Evolutionary conservation across 2,888 invertebrate species (phyloP).

Genomic region (Sinopyrophorus schimmeli): DNA sequence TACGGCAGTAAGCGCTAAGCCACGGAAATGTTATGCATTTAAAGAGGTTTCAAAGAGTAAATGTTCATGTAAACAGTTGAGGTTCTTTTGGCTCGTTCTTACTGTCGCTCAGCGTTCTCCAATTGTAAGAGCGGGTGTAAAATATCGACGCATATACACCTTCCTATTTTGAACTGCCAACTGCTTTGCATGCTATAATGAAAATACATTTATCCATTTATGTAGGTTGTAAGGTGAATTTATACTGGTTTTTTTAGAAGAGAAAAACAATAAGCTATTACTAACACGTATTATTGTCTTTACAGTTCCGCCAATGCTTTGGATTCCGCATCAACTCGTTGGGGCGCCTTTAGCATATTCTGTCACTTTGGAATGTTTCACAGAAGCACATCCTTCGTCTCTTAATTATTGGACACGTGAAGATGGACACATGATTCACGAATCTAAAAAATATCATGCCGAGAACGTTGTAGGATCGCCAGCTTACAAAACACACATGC

Average conservation of each 20-base stretch:
- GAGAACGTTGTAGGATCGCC: slow-evolving; percentile 72
- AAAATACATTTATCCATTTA: slow-evolving; percentile 51
- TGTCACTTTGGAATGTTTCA: slow-evolving; percentile 84
- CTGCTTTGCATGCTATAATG: slow-evolving; percentile 54
- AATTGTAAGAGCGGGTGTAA: slow-evolving; percentile 42
- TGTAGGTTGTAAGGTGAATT: slow-evolving; percentile 32
- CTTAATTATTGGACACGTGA: slow-evolving; percentile 89
- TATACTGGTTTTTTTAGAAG: slow-evolving; percentile 24
- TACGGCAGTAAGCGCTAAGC: slow-evolving; percentile 44
- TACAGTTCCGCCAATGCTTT: slow-evolving; percentile 89
- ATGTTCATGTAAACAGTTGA: slow-evolving; percentile 52
- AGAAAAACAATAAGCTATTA: slow-evolving; percentile 33
- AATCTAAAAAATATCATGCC: slow-evolving; percentile 78
- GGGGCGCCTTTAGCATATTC: slow-evolving; percentile 82
- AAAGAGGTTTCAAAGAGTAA: slow-evolving; percentile 52
- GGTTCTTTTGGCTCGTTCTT: slow-evolving; percentile 41
- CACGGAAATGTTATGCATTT: slow-evolving; percentile 53
- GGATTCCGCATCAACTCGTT: slow-evolving; percentile 89
- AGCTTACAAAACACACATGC: slow-evolving; percentile 86
- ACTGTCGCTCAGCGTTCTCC: slow-evolving; percentile 41
- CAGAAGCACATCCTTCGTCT: slow-evolving; percentile 89
- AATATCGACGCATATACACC: slow-evolving; percentile 44
- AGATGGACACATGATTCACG: slow-evolving; percentile 87
- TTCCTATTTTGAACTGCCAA: slow-evolving; percentile 43
- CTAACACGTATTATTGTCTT: slow-evolving; percentile 36